Base-by-base conservation (phyloP, 2,113 vertebrate genomes). In the Petaurus breviceps region DNA sequence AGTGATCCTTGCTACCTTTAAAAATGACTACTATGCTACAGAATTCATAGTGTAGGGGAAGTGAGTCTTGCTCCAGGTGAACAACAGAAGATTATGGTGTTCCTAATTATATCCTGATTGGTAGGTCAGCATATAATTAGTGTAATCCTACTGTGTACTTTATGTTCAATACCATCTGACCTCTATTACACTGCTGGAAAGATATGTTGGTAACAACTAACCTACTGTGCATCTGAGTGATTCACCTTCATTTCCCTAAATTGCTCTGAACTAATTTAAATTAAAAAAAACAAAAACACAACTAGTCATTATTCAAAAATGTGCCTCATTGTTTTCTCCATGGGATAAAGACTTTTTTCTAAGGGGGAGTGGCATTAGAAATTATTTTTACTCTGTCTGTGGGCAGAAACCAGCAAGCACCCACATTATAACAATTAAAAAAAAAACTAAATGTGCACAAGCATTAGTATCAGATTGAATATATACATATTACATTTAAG, bases 161-260 rank as follows among this genome's bases (percentile, higher is more conserved):
- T 53, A 89, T 90, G 10, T 43, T 93, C 49, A 77, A 89, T 89
- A 89, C 24, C 51, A 93, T 28, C 51, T 24, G 51, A 93, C 51
- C 68, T 89, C n/a, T 89, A 31, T 93, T 89, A 89, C 25, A 51
- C n/a, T 89, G 77, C 68, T 93, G 92, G 92, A 93, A 89, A 93
- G 22, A 53, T 93, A 14, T 89, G 7, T 43, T 89, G 51, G 51
- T 22, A 93, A 50, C 26, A 46, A 43, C 68, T 52, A 43, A 22
- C n/a, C 51, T 89, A 93, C 37, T 92, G n/a, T 92, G 91, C 53
- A 46, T 61, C 28, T 53, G 57, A 53, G 49, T 93, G n/a, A 22
- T 89, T 52, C n/a, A 89, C 51, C 49, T 25, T 93, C 50, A 89
- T 52, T 84, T 51, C 37, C 37, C n/a, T 84, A 43, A 84, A 84